Conservation (phyloP, 2,888 invertebrate species). For the Drosophila percnosoma region DNA sequence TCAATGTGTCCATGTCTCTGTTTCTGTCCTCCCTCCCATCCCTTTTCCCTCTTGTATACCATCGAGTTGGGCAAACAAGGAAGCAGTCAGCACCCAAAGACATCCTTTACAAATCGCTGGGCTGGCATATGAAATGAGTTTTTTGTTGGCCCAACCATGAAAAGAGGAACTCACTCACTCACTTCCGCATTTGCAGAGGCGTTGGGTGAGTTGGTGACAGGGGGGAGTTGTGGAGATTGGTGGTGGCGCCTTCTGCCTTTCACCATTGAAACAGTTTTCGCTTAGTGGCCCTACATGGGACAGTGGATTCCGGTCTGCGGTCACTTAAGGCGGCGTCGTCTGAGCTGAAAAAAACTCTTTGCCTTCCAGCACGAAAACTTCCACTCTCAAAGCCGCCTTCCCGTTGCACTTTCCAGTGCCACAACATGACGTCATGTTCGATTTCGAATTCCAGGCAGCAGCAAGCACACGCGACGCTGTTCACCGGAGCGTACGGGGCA, state of each 20-base stretch:
- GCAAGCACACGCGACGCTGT: slow-evolving; percentile 13
- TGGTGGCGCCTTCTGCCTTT: slow-evolving; percentile 15
- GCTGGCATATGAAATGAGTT: slow-evolving; percentile 69
- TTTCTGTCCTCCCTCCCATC: slow-evolving; percentile 13
- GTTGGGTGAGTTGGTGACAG: background rate
- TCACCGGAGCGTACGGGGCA: slow-evolving; percentile 31
- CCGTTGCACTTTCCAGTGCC: slow-evolving; percentile 61
- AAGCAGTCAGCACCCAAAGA: slow-evolving; percentile 52
- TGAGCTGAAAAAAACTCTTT: slow-evolving; percentile 40
- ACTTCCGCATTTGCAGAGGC: slow-evolving; percentile 66
- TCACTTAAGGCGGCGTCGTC: slow-evolving; percentile 48
- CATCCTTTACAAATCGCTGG: slow-evolving; percentile 54
- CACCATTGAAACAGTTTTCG: slow-evolving; percentile 41
- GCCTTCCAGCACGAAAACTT: slow-evolving; percentile 59
- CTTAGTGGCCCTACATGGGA: slow-evolving; percentile 31
- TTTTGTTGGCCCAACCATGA: slow-evolving; percentile 61
- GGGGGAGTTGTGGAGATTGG: background rate
- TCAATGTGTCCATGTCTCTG: slow-evolving; percentile 20
- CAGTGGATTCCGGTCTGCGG: slow-evolving; percentile 58
- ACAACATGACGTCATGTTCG: slow-evolving; percentile 73
- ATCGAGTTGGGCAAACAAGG: slow-evolving; percentile 62
- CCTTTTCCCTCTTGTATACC: background rate
- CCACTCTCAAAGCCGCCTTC: slow-evolving; percentile 65
- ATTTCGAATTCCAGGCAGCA: slow-evolving; percentile 49
- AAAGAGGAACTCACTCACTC: slow-evolving; percentile 44